A percentile compares a stretch with the other conserved stretches of the same genome.
phyloP scores from a whole-genome alignment of 2,113 vertebrate genomes.

The Tetrao urogallus region DNA sequence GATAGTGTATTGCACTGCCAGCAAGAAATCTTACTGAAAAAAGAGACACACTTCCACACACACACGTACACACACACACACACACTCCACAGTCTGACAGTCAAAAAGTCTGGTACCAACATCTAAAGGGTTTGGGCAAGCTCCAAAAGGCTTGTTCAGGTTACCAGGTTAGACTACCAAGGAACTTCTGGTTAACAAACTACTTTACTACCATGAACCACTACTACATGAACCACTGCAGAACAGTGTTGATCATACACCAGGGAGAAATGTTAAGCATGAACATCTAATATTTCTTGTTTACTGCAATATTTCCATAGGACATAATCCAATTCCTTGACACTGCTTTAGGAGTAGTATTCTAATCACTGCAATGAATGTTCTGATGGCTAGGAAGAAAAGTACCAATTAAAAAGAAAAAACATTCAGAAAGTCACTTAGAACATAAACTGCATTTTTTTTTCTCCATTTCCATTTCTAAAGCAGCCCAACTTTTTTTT shows the following conservation, averaged over 20 bases:
- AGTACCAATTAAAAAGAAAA: not conserved
- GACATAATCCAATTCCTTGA: not conserved
- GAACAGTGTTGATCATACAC: rapidly evolving
- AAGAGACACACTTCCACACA: not conserved
- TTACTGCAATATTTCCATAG: not conserved
- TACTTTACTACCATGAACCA: not conserved
- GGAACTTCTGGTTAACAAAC: not conserved
- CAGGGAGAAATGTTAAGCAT: not conserved
- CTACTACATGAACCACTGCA: too few species aligned
- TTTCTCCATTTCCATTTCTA: not conserved
- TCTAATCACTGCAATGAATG: not conserved
- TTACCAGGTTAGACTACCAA: not conserved
- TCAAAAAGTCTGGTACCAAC: not conserved
- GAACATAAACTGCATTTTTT: not conserved
- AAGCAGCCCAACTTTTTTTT: not conserved
- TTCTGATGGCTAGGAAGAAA: not conserved
- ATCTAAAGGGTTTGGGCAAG: not conserved
- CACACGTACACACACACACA: too few species aligned
- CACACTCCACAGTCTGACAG: not conserved
- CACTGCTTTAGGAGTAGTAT: not conserved
- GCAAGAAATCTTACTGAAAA: too few species aligned
- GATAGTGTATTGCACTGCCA: not conserved
- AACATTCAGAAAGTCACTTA: not conserved
- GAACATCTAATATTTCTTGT: not conserved
- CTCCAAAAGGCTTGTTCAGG: not conserved